Evolutionary conservation across 2,888 invertebrate genomes (phyloP).

Genomic region (Athalia rosae): DNA sequence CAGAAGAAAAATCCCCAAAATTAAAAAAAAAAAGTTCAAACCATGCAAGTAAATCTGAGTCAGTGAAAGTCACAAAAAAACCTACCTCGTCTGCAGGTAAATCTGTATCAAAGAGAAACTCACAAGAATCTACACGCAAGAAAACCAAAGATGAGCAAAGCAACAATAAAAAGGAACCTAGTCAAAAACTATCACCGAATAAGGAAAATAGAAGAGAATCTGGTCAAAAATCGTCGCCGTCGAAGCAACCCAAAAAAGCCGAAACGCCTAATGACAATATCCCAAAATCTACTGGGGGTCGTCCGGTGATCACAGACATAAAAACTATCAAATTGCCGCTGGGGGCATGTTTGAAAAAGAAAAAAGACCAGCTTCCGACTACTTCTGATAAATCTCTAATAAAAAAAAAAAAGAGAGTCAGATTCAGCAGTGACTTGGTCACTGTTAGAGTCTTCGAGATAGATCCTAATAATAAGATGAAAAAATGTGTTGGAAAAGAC

Average conservation of each 20-base stretch:
- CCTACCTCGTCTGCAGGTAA: too few species aligned
- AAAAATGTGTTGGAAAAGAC: conserved; percentile 62
- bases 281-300: not conserved
- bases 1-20: not conserved
- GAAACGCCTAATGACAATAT: not conserved
- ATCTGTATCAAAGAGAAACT: too few species aligned
- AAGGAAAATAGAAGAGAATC: too few species aligned
- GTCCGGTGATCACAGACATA: not conserved
- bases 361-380: conserved; percentile 19
- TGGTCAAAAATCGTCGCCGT: too few species aligned
- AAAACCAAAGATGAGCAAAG: too few species aligned
- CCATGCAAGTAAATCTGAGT: conserved; percentile 65
- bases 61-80: conserved; percentile 42
- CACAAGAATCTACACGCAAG: too few species aligned
- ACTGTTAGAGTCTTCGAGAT: conserved; percentile 55
- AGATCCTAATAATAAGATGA: conserved; percentile 56
- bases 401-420: conserved; percentile 45
- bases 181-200: too few species aligned
- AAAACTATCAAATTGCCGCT: not conserved
- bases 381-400: conserved; percentile 11
- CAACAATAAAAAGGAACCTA: too few species aligned
- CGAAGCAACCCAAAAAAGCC: too few species aligned
- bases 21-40: not conserved
- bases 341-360: not conserved
- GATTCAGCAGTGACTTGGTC: conserved; percentile 30